A percentile compares a stretch with the other conserved stretches of the same genome.
phyloP scores from a whole-genome alignment of 1,140 invertebrate species.

The Anthonomus grandis region DNA sequence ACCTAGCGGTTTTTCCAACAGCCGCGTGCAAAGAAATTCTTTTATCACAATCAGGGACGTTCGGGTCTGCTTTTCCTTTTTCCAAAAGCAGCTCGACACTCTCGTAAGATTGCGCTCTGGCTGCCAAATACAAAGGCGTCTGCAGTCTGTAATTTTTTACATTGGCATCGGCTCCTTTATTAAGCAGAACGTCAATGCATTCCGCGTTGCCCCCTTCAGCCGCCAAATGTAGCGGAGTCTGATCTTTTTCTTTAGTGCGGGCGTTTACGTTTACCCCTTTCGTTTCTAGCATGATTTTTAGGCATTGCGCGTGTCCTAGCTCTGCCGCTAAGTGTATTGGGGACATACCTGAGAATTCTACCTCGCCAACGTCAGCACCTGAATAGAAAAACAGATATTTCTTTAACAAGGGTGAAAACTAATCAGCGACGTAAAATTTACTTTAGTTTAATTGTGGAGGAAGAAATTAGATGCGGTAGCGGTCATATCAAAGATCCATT shows the following conservation, averaged over 20 bases:
- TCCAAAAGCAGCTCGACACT: constrained; percentile 71
- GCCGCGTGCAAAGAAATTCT: constrained; percentile 74
- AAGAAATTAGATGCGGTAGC: no score
- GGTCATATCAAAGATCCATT: no score
- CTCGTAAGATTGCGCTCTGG: constrained; percentile 70
- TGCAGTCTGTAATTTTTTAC: constrained; percentile 68
- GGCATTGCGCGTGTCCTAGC: constrained; percentile 65
- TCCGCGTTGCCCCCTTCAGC: constrained; percentile 74
- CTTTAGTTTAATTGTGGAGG: no score
- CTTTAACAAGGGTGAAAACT: no score
- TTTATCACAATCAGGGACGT: constrained; percentile 72
- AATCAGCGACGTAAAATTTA: no score
- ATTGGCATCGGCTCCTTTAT: constrained; percentile 67
- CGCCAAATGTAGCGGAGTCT: constrained; percentile 75
- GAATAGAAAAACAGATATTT: neutral
- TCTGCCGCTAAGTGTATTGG: constrained; percentile 75
- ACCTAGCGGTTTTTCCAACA: constrained; percentile 69
- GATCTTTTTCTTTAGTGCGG: constrained; percentile 63
- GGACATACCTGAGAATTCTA: constrained; percentile 68
- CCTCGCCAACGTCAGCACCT: constrained; percentile 60
- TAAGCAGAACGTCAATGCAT: constrained; percentile 67
- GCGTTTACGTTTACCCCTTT: constrained; percentile 60
- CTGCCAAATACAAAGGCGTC: constrained; percentile 73
- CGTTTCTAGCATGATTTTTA: constrained; percentile 65
- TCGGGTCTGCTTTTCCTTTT: constrained; percentile 69